These are phyloP conservation scores for Pimpla rufipes DNA, from an alignment of 2,888 invertebrate genomes.

Conservation along the genomic window DNA sequence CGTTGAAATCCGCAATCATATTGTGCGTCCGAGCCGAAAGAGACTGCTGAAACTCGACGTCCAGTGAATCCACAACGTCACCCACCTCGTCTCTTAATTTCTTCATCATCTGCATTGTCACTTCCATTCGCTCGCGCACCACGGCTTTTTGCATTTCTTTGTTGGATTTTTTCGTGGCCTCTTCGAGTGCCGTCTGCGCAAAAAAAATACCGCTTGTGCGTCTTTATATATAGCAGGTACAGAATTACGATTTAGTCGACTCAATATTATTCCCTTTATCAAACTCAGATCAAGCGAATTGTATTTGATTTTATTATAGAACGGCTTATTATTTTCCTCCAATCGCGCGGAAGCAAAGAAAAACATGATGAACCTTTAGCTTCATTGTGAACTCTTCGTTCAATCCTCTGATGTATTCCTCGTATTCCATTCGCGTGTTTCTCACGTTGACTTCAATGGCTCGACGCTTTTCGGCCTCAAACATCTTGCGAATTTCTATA, in stretches of 20 bases:
- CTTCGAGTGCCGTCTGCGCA: slow-evolving; percentile 69
- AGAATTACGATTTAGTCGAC: too few relatives aligned
- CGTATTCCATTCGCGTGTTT: slow-evolving; percentile 70
- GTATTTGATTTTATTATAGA: too few relatives aligned
- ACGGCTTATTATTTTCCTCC: too few relatives aligned
- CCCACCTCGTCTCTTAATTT: slow-evolving; percentile 76
- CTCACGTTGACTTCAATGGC: slow-evolving; percentile 68
- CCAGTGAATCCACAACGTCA: slow-evolving; percentile 71
- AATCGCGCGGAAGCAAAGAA: not conserved
- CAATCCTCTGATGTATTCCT: slow-evolving; percentile 70
- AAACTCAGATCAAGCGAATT: too few relatives aligned
- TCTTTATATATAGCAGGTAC: too few relatives aligned
- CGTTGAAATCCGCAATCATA: slow-evolving; percentile 80
- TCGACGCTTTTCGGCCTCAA: slow-evolving; percentile 77
- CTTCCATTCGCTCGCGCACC: slow-evolving; percentile 73
- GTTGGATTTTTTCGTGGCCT: slow-evolving; percentile 64
- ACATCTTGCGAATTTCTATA: slow-evolving; percentile 71
- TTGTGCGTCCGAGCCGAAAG: slow-evolving; percentile 72
- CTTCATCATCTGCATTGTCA: slow-evolving; percentile 74
- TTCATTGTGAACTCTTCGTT: slow-evolving; percentile 71
- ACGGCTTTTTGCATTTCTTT: slow-evolving; percentile 74
- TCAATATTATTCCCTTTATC: not conserved
- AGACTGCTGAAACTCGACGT: slow-evolving; percentile 74
- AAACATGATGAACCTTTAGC: slow-evolving; percentile 72
- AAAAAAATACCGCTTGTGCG: too few relatives aligned